Percentiles rank a stretch among this genome's conserved stretches.
These are phyloP conservation scores for Carettochelys insculpta DNA, from an alignment of 2,113 vertebrate species.

Conservation along the genomic window DNA sequence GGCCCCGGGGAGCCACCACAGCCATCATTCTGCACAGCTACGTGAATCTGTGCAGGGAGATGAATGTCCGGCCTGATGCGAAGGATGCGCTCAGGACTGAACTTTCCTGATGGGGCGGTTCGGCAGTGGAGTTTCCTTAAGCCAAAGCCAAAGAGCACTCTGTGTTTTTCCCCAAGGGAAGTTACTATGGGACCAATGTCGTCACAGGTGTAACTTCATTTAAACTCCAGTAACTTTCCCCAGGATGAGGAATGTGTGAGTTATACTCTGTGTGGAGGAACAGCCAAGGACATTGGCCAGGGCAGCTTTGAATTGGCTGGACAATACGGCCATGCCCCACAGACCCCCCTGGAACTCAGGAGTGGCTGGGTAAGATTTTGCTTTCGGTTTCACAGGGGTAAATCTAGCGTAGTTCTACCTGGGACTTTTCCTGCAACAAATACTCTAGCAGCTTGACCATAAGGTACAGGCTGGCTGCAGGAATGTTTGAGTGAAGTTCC, in stretches of 20 bases:
- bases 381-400: no score
- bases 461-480: no score
- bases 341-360: not conserved
- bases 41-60: not conserved
- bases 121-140: not conserved
- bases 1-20: not conserved
- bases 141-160: not conserved
- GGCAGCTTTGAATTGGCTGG: not conserved
- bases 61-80: not conserved
- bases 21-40: not conserved
- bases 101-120: not conserved
- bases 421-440: no score
- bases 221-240: not conserved
- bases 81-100: not conserved
- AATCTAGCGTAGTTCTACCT: no score
- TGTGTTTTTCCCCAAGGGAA: not conserved
- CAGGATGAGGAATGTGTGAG: not conserved
- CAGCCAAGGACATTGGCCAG: not conserved
- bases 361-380: no score
- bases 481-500: no score
- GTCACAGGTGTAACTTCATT: not conserved
- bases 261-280: not conserved
- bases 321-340: not conserved
- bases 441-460: no score
- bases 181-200: not conserved